Base-by-base conservation (phyloP, 2,888 invertebrate genomes). In the Pyrocoelia pectoralis region DNA sequence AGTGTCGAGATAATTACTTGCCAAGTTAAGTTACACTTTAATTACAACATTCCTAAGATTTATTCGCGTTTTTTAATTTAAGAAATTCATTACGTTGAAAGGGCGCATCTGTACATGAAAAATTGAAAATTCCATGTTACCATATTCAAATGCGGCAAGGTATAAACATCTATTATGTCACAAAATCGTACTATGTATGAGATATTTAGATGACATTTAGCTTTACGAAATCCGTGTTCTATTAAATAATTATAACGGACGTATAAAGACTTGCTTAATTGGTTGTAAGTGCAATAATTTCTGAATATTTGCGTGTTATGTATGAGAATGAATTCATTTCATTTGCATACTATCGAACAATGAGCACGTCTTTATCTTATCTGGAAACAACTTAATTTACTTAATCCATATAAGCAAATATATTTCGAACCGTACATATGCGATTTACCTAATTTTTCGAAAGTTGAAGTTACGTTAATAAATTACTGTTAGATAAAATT, bases 21-120 rank as follows among this genome's bases (percentile, higher is more conserved):
- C 70, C 68, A 71, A 72, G 70, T 71, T 71, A 68, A 59, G 69
- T 71, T 70, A 70, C 71, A 66, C 70, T 72, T 73, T 73, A 73
- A 73, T 70, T 70, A 69, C 68, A 65, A 59, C 66, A 68, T 71
- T 70, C 70, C 70, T 66, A 69, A 71, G 70, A 73, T 72, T 71
- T 68, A 70, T 69, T 68, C 69, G 52, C 53, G 15, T 61, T 57
- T 65, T 65, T 55, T 65, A 53, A 65, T 60, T 65, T 61, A 38
- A 38, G 56, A 38, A 65, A 59, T 64, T 64, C 41, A 56, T 63
- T 63, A 38, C 19, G 48, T 28, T 53, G 52, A 56, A 62, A 56
- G 51, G 52, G 18, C 40, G 52, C 56, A 61, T 56, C 56, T 56
- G 56, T 29, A 56, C 12, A 17, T 15, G 12, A 33, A 56, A 55